Evolutionary conservation across 2,113 vertebrate species (phyloP), one percentile per base, ranked within the genome.

Genomic region (Acrocephalus kingi): DNA sequence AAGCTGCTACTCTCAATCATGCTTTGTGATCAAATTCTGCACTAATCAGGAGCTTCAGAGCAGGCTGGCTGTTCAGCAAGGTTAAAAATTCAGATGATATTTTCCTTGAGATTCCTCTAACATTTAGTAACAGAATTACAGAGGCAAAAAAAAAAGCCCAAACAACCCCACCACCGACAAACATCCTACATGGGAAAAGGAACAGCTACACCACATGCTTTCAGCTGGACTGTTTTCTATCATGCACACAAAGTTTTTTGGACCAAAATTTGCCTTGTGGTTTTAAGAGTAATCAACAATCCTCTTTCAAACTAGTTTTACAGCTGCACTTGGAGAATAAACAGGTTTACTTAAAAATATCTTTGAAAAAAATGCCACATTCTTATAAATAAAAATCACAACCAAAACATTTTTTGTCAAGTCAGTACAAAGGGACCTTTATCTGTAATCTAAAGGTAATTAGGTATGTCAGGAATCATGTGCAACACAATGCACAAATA

Each of bases 1-100:
- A 96, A 96, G 77, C 97, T 94, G 95, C 76, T 49, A 84, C 33
- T 91, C 91, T 97, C 96, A 92, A 83, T 96, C 94, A 89, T 41
- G 28, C 67, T 96, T 97, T 96, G 83, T 89, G 97, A 98, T 96
- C 96, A 81, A 97, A 97, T 96, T 97, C 94, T 94, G 81, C 91
- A 96, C 94, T 96, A 97, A 97, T 97, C 97, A 97, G 95, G 95
- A 95, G 78, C 94, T 94, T 67, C 66, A 16, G 67, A 96, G 86
- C 78, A 78, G 46, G 58, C 86, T 95, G 96, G 80, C 93, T 97
- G 86, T 72, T 96, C 89, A 95, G 95, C 90, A 88, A 92, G 95
- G 95, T 96, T 95, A 96, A 90, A 96, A 96, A 91, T 61, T 33
- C 84, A 94, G 88, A 96, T 80, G 61, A 58, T 94, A 55, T 84